Percentiles rank a stretch among this genome's conserved stretches.
These are phyloP conservation scores for Ectemnius continuus DNA, from an alignment of 2,888 invertebrate species.

Conservation along the genomic window DNA sequence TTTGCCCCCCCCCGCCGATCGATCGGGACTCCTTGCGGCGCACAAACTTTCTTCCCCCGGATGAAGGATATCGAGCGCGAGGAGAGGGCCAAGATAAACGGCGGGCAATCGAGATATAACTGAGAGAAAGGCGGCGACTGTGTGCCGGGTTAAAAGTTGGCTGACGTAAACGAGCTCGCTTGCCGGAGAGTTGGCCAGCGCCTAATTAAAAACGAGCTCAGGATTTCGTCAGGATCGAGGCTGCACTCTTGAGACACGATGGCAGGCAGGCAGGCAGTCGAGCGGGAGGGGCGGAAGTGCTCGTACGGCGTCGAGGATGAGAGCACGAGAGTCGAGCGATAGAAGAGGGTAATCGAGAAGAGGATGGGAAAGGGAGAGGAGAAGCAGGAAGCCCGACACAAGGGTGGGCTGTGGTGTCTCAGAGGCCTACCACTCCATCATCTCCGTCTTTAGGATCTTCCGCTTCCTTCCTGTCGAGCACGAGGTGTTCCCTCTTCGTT, in stretches of 20 bases:
- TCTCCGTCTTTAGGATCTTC: constrained; percentile 39
- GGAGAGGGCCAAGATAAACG: neutral
- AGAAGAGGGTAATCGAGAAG: neutral
- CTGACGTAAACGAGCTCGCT: neutral
- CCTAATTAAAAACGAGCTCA: neutral
- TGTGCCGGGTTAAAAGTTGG: neutral
- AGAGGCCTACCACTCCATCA: constrained; percentile 52
- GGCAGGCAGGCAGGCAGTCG: neutral
- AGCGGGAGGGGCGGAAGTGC: neutral
- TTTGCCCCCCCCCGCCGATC: neutral
- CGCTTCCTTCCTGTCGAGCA: constrained; percentile 34
- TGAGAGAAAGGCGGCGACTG: constrained; percentile 1
- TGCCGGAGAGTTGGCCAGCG: neutral
- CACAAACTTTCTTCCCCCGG: constrained; percentile 4
- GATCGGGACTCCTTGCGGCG: neutral
- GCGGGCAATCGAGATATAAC: neutral
- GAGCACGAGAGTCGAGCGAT: neutral
- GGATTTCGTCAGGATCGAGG: neutral
- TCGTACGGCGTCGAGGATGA: neutral
- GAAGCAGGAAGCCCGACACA: constrained; percentile 21
- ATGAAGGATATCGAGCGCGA: neutral
- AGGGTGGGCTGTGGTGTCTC: constrained; percentile 33
- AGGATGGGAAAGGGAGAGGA: neutral
- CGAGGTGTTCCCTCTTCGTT: constrained; percentile 30
- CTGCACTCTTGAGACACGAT: neutral